A percentile compares a stretch with the other conserved stretches of the same genome.
These are phyloP conservation scores for Odocoileus hemionus DNA, from an alignment of 2,113 vertebrate species.

Conservation along the genomic window DNA sequence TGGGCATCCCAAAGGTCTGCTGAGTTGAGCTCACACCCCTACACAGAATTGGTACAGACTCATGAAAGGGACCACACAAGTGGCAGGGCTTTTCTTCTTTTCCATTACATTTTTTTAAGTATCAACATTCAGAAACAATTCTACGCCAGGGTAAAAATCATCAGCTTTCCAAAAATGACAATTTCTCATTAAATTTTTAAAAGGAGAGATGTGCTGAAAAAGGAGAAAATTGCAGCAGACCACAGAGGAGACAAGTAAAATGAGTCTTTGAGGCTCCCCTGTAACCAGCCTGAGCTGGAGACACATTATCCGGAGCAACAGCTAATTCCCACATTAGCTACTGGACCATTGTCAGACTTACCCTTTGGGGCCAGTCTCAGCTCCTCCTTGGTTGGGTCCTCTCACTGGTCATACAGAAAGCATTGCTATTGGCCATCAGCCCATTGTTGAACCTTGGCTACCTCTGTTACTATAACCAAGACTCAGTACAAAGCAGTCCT, in stretches of 20 bases:
- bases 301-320: neutral
- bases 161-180: conserved; percentile 14
- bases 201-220: conserved; percentile 23
- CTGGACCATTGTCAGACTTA: neutral
- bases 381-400: neutral
- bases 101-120: neutral
- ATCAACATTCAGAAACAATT: conserved; percentile 36
- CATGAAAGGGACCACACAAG: neutral
- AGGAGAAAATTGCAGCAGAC: neutral
- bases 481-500: neutral
- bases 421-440: neutral
- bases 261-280: neutral
- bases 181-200: conserved; percentile 10
- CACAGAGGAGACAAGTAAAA: conserved; percentile 30
- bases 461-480: neutral
- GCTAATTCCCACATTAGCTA: conserved; percentile 20
- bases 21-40: neutral
- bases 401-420: neutral
- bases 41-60: neutral
- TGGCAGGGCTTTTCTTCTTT: neutral
- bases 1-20: neutral
- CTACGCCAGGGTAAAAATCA: conserved; percentile 34
- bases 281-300: neutral
- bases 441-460: neutral
- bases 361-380: neutral